Evolutionary conservation across 1,140 invertebrate genomes (phyloP), one percentile per base, ranked within the genome.

Genomic region (Drosophila nigromelanica): DNA sequence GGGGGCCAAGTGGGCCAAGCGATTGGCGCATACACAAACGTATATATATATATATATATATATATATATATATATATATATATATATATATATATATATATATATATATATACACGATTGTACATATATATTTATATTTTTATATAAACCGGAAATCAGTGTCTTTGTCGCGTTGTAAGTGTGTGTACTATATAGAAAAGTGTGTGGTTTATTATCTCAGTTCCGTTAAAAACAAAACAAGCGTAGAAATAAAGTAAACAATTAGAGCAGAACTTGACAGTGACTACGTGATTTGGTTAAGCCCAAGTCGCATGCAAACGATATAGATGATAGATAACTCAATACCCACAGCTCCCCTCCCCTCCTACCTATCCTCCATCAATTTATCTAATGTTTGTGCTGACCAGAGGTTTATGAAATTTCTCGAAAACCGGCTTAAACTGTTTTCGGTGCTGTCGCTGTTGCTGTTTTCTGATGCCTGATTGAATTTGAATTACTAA

Each of bases 401-500:
- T 42, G 33, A 11, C 47, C 47, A 45, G 30, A 40, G 61, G 71
- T 72, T 66, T 73, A 62, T 62, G 52, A 54, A 81, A 64, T 58
- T 63, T 63, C 37, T 61, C 58, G n/a, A 43, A 66, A 59, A 66
- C 60, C 61, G 73, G 52, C 63, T 66, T 68, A 61, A 68, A 62
- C 62, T 61, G 63, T 63, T 61, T 47, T n/a, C 27, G 24, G 14
- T 15, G 18, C 51, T 48, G 47, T 7, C 18, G 24, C 35, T 37
- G 51, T 12, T 18, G 52, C 12, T 59, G 60, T 45, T 51, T 18
- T 59, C 12, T 59, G 60, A 51, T 51, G 40, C 62, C 83, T 79
- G 80, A 79, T 83, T 83, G 80, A 80, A 86, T 86, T 86, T 86
- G 75, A 82, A 86, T 86, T 86, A 83, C 75, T 87, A 86, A 86